A percentile compares a stretch with the other conserved stretches of the same genome.
phyloP scores from a whole-genome alignment of 2,113 vertebrate species.

The Caloenas nicobarica region DNA sequence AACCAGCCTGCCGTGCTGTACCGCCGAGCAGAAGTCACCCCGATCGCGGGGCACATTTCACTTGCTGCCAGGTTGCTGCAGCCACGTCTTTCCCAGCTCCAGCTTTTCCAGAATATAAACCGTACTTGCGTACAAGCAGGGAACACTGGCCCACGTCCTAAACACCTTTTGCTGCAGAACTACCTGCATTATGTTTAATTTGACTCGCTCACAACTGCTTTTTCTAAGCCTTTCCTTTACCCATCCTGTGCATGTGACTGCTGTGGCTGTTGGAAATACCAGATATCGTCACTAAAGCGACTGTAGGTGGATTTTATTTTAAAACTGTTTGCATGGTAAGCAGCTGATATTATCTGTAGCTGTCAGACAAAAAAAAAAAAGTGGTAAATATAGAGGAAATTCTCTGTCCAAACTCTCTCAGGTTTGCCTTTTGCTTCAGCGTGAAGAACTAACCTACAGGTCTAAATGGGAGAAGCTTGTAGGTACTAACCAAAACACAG shows the following conservation, averaged over 20 bases:
- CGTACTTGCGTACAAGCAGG: too few relatives aligned
- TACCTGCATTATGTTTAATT: too few relatives aligned
- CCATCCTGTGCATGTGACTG: rapidly evolving
- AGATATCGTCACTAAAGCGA: neutral
- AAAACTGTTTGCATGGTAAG: neutral
- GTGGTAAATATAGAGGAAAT: neutral
- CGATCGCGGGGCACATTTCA: rapidly evolving
- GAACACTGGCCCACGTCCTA: too few relatives aligned
- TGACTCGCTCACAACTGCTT: neutral
- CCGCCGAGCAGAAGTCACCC: neutral
- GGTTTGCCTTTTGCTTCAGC: neutral
- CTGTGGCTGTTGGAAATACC: neutral
- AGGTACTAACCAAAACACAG: neutral
- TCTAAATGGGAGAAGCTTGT: neutral
- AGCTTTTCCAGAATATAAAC: neutral
- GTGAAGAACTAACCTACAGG: neutral
- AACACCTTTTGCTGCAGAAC: neutral
- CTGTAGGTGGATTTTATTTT: neutral
- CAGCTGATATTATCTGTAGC: neutral
- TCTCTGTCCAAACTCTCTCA: neutral
- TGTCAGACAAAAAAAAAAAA: neutral
- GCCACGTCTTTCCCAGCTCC: neutral
- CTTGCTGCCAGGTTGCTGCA: neutral
- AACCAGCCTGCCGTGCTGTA: neutral
- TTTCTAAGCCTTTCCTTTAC: neutral